Conservation (phyloP, 2,888 invertebrate species). For the Drosophila lacicola region DNA sequence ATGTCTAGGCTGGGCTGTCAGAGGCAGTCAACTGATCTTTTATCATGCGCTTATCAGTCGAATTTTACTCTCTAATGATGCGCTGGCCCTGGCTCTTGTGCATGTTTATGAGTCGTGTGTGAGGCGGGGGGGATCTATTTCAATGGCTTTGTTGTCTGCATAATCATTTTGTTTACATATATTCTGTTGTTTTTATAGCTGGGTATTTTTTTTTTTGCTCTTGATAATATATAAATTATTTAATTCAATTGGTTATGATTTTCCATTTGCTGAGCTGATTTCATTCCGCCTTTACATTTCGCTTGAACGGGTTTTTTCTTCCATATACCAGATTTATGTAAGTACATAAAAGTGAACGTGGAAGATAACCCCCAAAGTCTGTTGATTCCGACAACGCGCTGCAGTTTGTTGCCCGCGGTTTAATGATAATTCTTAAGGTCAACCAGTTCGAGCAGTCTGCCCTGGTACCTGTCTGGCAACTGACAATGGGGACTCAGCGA, state of each 20-base stretch:
- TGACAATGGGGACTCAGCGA: constrained; percentile 1
- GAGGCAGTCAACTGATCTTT: constrained; percentile 28
- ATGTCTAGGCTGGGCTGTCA: constrained; percentile 10
- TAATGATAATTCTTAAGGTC: constrained; percentile 55
- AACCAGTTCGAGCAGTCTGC: constrained; percentile 53
- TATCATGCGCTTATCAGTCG: constrained; percentile 42
- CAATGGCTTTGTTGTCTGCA: constrained; percentile 67
- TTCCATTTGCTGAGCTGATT: constrained; percentile 8
- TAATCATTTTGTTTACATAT: constrained; percentile 76
- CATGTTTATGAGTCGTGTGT: constrained; percentile 9
- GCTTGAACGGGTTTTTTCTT: neutral
- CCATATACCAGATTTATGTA: neutral
- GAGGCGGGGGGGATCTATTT: constrained; percentile 21
- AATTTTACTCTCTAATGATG: constrained; percentile 31
- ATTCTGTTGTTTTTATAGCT: constrained; percentile 33
- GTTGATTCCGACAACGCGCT: constrained; percentile 2
- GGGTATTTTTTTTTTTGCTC: constrained; percentile 5
- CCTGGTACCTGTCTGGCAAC: constrained; percentile 24
- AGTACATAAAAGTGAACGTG: neutral
- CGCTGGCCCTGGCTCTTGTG: constrained; percentile 16
- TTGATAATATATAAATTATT: constrained; percentile 37
- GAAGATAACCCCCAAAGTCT: neutral
- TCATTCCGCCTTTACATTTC: neutral
- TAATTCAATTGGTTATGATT: constrained; percentile 56
- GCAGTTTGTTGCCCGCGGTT: constrained; percentile 16